These are phyloP conservation scores for Andrena dorsata DNA, from an alignment of 2,888 invertebrate species.

Conservation along the genomic window DNA sequence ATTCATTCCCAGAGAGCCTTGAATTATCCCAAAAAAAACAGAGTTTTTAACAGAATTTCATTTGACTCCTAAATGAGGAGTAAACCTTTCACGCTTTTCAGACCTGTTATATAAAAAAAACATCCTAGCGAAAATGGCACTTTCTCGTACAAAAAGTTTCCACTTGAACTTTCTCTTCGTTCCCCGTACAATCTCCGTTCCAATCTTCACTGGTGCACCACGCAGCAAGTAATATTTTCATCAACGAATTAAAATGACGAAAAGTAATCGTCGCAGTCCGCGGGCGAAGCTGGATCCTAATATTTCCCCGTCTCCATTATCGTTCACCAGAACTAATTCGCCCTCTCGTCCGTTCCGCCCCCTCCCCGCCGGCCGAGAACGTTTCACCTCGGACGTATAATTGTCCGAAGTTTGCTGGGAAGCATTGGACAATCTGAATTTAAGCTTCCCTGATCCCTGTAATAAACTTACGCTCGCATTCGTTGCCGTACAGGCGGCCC, in stretches of 20 bases:
- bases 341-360: not conserved
- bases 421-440: constrained; percentile 68
- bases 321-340: constrained; percentile 19
- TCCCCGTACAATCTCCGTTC: not conserved
- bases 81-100: not conserved
- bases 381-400: constrained; percentile 50
- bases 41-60: not conserved
- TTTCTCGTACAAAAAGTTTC: too few relatives aligned
- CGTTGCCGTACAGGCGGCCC: constrained; percentile 57
- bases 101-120: too few relatives aligned
- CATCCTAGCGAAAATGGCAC: too few relatives aligned
- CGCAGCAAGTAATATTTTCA: constrained; percentile 1
- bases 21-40: not conserved
- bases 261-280: not conserved
- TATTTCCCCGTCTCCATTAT: constrained; percentile 21
- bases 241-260: not conserved
- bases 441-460: constrained; percentile 73
- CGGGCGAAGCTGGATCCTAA: constrained; percentile 17
- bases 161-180: not conserved
- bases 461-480: constrained; percentile 75
- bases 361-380: constrained; percentile 24
- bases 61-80: not conserved
- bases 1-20: not conserved
- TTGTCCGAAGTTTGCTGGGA: constrained; percentile 58
- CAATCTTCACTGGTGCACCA: not conserved